phyloP scores from a whole-genome alignment of 53 echinoderm and acorn worm species.

The Henricia sp. region DNA sequence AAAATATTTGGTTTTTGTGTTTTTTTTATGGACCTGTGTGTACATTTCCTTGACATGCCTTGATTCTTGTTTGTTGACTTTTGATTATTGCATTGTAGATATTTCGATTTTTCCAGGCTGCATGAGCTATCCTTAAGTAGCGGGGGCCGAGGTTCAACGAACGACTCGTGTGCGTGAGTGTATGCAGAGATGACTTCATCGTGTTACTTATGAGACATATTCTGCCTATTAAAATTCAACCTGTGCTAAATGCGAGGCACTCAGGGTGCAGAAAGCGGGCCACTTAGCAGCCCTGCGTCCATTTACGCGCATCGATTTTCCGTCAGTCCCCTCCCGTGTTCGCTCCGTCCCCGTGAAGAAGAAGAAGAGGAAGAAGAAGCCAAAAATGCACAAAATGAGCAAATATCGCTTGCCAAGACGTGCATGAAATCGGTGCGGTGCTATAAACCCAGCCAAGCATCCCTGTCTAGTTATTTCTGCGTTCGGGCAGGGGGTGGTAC shows the following conservation, averaged over 20 bases:
- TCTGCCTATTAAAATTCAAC: constrained; percentile 63
- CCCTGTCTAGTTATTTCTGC: background rate
- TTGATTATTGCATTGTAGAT: constrained; percentile 22
- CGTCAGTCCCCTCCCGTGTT: constrained; percentile 47
- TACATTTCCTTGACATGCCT: background rate
- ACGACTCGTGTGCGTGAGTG: constrained; percentile 9
- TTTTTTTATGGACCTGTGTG: background rate
- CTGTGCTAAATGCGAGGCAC: constrained; percentile 57
- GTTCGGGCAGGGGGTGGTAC: background rate
- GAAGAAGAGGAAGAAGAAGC: no score
- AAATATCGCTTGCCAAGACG: constrained; percentile 63
- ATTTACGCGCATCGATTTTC: constrained; percentile 71
- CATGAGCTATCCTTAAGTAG: constrained; percentile 4
- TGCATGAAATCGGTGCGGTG: constrained; percentile 60
- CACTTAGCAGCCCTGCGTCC: constrained; percentile 68
- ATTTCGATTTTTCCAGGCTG: constrained; percentile 38
- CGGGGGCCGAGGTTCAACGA: constrained; percentile 53
- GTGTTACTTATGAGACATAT: constrained; percentile 36
- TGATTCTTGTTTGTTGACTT: constrained; percentile 36
- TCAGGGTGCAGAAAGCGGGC: constrained; percentile 62
- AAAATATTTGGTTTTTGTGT: background rate
- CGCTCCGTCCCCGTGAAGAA: constrained; percentile 37
- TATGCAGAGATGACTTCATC: constrained; percentile 31
- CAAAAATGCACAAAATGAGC: constrained; percentile 64
- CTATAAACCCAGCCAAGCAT: constrained; percentile 19